phyloP scores from a whole-genome alignment of 2,888 invertebrate species.

The Herminia tarsipennalis region DNA sequence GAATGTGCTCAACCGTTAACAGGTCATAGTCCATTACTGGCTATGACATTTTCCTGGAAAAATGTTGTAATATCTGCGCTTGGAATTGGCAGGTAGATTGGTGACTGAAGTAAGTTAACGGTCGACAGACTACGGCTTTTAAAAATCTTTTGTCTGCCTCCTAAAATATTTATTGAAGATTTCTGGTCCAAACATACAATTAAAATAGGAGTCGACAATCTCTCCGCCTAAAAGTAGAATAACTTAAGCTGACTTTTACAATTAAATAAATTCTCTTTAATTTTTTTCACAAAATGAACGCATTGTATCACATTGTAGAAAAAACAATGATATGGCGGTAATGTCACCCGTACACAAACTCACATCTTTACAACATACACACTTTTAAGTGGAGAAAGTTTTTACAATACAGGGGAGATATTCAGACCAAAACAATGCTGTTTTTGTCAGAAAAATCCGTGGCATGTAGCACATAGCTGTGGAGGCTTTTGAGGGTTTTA shows the following conservation, averaged over 20 bases:
- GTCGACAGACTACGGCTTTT: too few species aligned
- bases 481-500: constrained; percentile 33
- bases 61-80: neutral
- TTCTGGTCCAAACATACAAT: too few species aligned
- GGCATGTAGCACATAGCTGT: constrained; percentile 29
- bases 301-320: too few species aligned
- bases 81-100: neutral
- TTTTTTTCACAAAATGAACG: too few species aligned
- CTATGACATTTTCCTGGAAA: neutral
- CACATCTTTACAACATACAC: constrained; percentile 21
- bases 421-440: constrained; percentile 19
- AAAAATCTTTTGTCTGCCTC: too few species aligned
- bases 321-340: neutral
- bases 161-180: too few species aligned
- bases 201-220: too few species aligned
- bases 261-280: too few species aligned
- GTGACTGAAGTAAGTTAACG: neutral
- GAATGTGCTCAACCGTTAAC: constrained; percentile 14
- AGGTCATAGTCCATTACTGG: constrained; percentile 3
- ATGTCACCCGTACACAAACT: constrained; percentile 6
- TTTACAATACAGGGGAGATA: constrained; percentile 9
- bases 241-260: too few species aligned
- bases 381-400: constrained; percentile 17
- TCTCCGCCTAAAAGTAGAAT: too few species aligned
- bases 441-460: constrained; percentile 36